Evolutionary conservation across 1,140 invertebrate genomes (phyloP).

Genomic region (silkworm (Bombyx mori)): DNA sequence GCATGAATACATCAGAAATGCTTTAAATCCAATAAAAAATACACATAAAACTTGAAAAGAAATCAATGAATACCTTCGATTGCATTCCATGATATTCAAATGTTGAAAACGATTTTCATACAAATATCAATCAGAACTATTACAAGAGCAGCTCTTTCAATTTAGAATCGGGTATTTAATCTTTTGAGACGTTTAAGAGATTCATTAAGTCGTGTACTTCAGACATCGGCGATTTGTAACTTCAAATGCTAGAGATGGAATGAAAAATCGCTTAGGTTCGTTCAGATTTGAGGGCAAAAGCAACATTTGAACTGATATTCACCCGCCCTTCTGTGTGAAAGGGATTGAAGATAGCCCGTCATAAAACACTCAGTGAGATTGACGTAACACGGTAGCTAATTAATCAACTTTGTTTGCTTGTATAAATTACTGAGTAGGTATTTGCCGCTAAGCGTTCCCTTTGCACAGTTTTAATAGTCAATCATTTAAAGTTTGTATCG

Average conservation of each 20-base stretch:
- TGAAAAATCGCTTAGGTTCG: conserved; percentile 43
- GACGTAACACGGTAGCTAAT: conserved; percentile 33
- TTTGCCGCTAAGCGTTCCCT: conserved; percentile 6
- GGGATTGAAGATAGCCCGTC: conserved; percentile 26
- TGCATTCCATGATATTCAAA: background rate
- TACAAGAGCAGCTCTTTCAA: conserved; percentile 13
- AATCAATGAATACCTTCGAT: background rate
- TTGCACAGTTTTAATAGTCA: conserved; percentile 5
- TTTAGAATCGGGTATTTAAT: conserved; percentile 60
- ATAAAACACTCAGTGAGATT: conserved; percentile 39
- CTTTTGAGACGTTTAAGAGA: conserved; percentile 58
- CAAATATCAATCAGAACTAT: conserved; percentile 16
- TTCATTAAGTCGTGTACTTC: conserved; percentile 67
- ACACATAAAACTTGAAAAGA: background rate
- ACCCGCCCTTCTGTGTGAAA: conserved; percentile 16
- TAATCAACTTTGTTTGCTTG: conserved; percentile 35
- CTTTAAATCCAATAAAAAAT: no score
- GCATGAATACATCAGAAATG: no score
- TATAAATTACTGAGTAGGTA: conserved; percentile 12
- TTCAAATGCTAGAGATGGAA: conserved; percentile 55
- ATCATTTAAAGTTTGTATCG: conserved; percentile 8
- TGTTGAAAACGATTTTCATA: conserved; percentile 3
- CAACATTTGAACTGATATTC: conserved; percentile 26
- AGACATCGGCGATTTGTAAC: conserved; percentile 64
- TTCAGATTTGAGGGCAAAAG: conserved; percentile 13